Conservation (phyloP, 2,113 vertebrate species). For the Hyperopisus bebe region DNA sequence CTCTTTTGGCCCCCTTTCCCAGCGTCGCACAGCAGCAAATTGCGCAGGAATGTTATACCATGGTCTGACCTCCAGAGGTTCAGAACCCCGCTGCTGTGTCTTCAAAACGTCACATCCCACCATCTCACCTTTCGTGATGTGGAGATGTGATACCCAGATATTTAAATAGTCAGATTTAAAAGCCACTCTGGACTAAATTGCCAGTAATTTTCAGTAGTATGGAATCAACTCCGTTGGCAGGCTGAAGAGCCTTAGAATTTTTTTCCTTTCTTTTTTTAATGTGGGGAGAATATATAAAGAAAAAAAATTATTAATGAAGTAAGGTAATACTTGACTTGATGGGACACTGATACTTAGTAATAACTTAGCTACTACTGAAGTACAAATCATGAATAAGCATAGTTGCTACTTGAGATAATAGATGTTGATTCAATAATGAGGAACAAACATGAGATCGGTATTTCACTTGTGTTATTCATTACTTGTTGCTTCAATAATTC, state of each 20-base stretch:
- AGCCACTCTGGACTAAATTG: background rate
- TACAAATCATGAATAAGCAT: background rate
- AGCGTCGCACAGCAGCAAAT: background rate
- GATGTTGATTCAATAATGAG: background rate
- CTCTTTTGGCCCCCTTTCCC: background rate
- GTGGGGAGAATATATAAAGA: background rate
- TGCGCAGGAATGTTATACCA: background rate
- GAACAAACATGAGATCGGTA: background rate
- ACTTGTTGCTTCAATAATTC: background rate
- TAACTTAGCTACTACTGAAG: background rate
- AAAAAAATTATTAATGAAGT: background rate
- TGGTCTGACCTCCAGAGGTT: background rate
- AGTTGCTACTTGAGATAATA: background rate
- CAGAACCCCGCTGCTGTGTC: background rate
- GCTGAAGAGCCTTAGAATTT: background rate
- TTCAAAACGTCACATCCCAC: background rate
- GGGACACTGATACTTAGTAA: background rate
- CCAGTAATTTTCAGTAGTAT: background rate
- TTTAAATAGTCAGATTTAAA: background rate
- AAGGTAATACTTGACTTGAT: background rate
- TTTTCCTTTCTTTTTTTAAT: background rate
- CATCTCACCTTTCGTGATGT: background rate
- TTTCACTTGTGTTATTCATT: background rate
- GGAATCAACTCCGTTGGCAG: background rate
- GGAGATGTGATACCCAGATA: background rate